Percentiles rank a stretch among this genome's conserved stretches.
phyloP scores from a whole-genome alignment of 2,113 vertebrate species.

The Donacobius atricapilla region DNA sequence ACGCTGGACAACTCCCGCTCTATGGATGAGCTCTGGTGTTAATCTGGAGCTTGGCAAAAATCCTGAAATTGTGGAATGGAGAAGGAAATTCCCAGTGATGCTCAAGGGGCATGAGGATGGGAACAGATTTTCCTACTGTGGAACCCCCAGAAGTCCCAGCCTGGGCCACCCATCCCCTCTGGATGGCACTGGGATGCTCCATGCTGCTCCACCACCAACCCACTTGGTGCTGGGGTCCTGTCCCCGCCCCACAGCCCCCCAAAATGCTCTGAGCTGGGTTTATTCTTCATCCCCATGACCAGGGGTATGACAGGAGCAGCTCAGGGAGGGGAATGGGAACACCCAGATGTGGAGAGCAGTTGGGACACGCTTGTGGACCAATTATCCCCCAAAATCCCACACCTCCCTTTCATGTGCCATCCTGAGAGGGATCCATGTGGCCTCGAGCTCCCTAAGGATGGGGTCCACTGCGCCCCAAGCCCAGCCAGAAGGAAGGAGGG shows the following conservation, averaged over 20 bases:
- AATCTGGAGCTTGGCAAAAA: neutral
- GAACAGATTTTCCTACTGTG: neutral
- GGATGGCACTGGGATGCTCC: neutral
- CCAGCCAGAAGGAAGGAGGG: neutral
- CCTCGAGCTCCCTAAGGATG: neutral
- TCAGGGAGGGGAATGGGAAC: neutral
- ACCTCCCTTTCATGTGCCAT: neutral
- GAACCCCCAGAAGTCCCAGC: neutral
- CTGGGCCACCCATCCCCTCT: neutral
- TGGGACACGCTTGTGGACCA: neutral
- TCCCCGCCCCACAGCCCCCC: neutral
- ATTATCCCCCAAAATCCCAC: neutral
- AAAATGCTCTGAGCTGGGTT: neutral
- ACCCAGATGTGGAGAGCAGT: neutral
- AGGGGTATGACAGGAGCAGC: neutral
- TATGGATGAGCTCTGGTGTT: rapidly evolving
- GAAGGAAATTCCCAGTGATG: neutral
- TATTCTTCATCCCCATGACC: neutral
- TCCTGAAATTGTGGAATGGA: neutral
- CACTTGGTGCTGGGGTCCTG: neutral
- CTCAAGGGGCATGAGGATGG: neutral
- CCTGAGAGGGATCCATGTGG: neutral
- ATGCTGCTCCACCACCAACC: neutral
- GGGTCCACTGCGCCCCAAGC: rapidly evolving
- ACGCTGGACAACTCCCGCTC: rapidly evolving